Base-by-base conservation (phyloP, 2,113 vertebrate genomes). In the Crotophaga sulcirostris region DNA sequence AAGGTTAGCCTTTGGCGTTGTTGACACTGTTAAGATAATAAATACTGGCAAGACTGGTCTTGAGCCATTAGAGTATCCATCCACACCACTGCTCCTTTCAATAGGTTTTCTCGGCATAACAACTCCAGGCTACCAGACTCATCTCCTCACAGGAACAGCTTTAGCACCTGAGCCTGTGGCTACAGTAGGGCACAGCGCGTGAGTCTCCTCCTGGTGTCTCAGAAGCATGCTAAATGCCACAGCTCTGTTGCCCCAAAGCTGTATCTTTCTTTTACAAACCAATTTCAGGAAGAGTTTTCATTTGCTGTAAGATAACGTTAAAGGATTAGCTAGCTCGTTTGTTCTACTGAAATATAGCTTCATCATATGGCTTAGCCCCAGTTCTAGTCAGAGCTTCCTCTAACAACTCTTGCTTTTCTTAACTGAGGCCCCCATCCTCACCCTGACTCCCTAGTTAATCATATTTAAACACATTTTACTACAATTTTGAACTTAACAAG, bases 151-250 rank as follows among this genome's bases (percentile, higher is more conserved):
- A 52, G 21, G 38, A 87, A 45, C 0, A 1, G 25, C 31, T 55
- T 68, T 38, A 64, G 58, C 49, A 63, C 33, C 17, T 0, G 1
- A 68, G 29, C 7, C 60, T 28, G 40, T 4, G 3, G 60, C 56
- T n/a, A 33, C 0, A 0, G 24, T 62, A 33, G 17, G 11, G 33
- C 60, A 67, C 24, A 51, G 24, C 1, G 0, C 20, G 10, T 19
- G 69, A 17, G 34, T 14, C 49, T 63, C 16, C 44, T 70, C 38
- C 52, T n/a, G 20, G 19, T n/a, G 33, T 26, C 47, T 62, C 42
- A 19, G 11, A 49, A 44, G 8, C 8, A 33, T 17, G 18, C 47
- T 14, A 23, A 38, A 13, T 55, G 74, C 36, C 33, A 55, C 1
- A 56, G 83, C 55, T 62, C 47, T 56, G 16, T 6, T 68, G 33